Base-by-base conservation (phyloP, 2,797 vertebrate species). In the Cynopterus sphinx region DNA sequence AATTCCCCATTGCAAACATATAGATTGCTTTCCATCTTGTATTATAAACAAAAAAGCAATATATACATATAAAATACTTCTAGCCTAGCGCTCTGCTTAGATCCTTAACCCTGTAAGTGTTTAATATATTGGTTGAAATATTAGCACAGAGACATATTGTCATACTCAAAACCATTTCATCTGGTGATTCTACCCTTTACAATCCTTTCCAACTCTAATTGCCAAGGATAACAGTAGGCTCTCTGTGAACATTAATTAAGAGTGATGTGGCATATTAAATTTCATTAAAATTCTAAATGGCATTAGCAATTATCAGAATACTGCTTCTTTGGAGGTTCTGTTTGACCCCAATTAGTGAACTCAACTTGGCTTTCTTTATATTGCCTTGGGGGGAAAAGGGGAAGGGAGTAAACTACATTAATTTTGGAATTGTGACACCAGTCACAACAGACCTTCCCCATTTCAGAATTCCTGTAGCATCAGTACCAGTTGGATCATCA, bases 201-300 rank as follows among this genome's bases (percentile, higher is more conserved):
- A 90, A 31, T 63, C 51, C 24, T 86, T 94, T 79, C 86, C n/a
- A 92, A 51, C 16, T 63, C 92, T 78, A 92, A 71, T 26, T 82
- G n/a, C 68, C 59, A 90, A 92, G 65, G 82, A 3, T 51, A 90
- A 79, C 33, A 93, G 31, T 57, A 90, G 21, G 12, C n/a, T 77
- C 51, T 96, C 57, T 49, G 63, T 83, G 68, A 88, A 92, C 36
- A 78, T 70, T 91, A 93, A 78, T 94, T 95, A 95, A 90, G 51
- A 94, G 57, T 78, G 77, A 74, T 75, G 28, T 93, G 71, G 24
- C 55, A 87, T 93, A 79, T 88, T 92, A 61, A 73, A 93, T 87
- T 83, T 96, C 74, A 94, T 95, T 95, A 95, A 90, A 94, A 95
- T 90, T 94, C 49, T 57, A 90, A 92, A 92, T 86, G 77, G 53